These are phyloP conservation scores for Chaetophractus vellerosus DNA, from an alignment of 2,797 vertebrate genomes.

Conservation along the genomic window DNA sequence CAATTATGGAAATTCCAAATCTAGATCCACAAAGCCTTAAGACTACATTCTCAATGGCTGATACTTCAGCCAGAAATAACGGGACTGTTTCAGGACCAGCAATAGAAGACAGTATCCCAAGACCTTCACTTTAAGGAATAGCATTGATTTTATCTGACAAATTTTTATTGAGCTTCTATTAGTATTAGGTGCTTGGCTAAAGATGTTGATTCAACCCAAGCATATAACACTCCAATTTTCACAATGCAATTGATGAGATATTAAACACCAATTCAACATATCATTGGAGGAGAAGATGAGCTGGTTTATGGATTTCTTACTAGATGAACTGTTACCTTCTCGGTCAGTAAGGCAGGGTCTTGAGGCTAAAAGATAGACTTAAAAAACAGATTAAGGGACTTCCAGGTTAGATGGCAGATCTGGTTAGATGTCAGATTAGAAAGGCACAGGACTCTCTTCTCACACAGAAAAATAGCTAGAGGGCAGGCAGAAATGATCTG, in stretches of 20 bases:
- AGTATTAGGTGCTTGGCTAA: background rate
- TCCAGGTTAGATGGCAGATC: too few relatives aligned
- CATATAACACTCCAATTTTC: background rate
- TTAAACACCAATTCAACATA: background rate
- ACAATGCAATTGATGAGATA: background rate
- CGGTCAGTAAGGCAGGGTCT: slow-evolving; percentile 14
- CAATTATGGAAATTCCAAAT: slow-evolving; percentile 65
- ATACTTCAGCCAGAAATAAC: slow-evolving; percentile 25
- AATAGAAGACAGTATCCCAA: background rate
- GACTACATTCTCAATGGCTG: slow-evolving; percentile 48
- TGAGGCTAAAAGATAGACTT: slow-evolving; percentile 14
- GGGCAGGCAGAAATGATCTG: too few relatives aligned
- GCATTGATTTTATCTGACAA: background rate
- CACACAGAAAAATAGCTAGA: too few relatives aligned
- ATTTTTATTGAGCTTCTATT: background rate
- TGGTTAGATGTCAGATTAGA: too few relatives aligned
- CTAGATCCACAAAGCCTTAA: slow-evolving; percentile 25
- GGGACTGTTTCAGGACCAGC: background rate
- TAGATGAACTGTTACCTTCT: background rate
- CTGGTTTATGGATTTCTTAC: background rate
- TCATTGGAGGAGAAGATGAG: background rate
- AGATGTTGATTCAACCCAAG: background rate
- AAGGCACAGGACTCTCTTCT: too few relatives aligned
- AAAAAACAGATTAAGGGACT: background rate
- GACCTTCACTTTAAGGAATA: slow-evolving; percentile 21